Conservation (phyloP, 2,888 invertebrate species). For the Encarsia formosa region DNA sequence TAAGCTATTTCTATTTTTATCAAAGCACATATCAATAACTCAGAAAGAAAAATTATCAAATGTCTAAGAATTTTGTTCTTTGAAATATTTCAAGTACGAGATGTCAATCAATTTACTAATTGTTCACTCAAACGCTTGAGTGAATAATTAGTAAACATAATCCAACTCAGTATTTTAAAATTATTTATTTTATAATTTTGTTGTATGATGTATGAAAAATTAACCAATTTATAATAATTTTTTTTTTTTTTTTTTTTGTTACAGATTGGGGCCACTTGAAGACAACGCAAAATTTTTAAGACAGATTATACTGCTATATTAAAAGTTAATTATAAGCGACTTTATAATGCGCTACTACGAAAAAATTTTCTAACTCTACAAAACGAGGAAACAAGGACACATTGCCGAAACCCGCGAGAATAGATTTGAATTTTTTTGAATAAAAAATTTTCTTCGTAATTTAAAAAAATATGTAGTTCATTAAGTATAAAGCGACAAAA, state of each 20-base stretch:
- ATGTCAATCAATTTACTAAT: too few relatives aligned
- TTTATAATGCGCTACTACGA: slow-evolving; percentile 11
- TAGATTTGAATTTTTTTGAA: slow-evolving; percentile 7
- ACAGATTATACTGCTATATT: slow-evolving; percentile 9
- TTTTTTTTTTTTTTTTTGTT: slow-evolving; percentile 26
- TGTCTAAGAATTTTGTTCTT: too few relatives aligned
- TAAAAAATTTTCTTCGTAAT: slow-evolving; percentile 5
- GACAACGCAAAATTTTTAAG: slow-evolving; percentile 46
- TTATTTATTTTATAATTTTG: too few relatives aligned
- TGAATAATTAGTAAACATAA: too few relatives aligned
- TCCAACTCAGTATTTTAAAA: too few relatives aligned
- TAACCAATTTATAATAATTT: too few relatives aligned
- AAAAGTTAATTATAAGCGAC: slow-evolving; percentile 5
- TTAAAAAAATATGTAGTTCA: slow-evolving; percentile 17
- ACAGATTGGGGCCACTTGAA: slow-evolving; percentile 49
- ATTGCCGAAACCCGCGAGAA: not conserved
- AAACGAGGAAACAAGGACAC: slow-evolving; percentile 8
- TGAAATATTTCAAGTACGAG: too few relatives aligned
- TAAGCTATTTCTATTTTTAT: too few relatives aligned
- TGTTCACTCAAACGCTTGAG: too few relatives aligned
- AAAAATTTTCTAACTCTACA: slow-evolving; percentile 19
- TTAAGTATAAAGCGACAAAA: slow-evolving; percentile 41
- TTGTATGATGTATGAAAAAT: too few relatives aligned
- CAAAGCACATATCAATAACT: too few relatives aligned
- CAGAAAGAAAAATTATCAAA: too few relatives aligned